Percentiles rank a stretch among this genome's conserved stretches.
Conservation (phyloP, 2,888 invertebrate species). For the Sericinus montela region DNA sequence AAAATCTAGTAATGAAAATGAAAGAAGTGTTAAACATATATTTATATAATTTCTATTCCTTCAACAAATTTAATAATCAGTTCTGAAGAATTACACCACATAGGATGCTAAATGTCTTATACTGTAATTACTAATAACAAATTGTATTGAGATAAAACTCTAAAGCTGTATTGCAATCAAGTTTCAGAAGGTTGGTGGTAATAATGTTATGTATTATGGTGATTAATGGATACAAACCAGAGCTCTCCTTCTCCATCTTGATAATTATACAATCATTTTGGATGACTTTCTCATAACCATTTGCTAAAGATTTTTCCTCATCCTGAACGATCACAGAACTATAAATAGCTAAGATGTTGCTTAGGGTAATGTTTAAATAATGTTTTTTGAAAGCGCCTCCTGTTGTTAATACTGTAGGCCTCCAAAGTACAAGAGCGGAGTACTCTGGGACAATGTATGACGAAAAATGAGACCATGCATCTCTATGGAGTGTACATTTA, state of each 20-base stretch:
- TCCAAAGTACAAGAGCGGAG: conserved; percentile 58
- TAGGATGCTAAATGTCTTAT: too few species aligned
- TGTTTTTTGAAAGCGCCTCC: conserved; percentile 67
- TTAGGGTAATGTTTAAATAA: conserved; percentile 65
- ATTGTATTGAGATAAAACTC: too few species aligned
- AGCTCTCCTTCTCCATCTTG: conserved; percentile 38
- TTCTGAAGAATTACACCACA: too few species aligned
- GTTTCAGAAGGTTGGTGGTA: too few species aligned
- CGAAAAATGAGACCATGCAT: conserved; percentile 68
- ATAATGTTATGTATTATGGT: neutral
- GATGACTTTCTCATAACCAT: conserved; percentile 45
- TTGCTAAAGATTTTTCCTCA: conserved; percentile 40
- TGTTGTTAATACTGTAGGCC: conserved; percentile 67
- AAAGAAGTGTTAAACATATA: too few species aligned
- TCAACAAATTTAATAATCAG: too few species aligned
- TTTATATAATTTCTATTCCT: too few species aligned
- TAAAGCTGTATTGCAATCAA: too few species aligned
- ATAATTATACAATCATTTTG: conserved; percentile 57
- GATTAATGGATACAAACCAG: conserved; percentile 36
- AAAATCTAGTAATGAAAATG: too few species aligned
- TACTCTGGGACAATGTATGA: conserved; percentile 59
- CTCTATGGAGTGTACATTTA: conserved; percentile 69
- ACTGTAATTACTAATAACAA: too few species aligned
- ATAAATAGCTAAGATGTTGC: conserved; percentile 63
- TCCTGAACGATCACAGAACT: conserved; percentile 50